Percentiles rank a stretch among this genome's conserved stretches.
phyloP scores from a whole-genome alignment of 1,140 invertebrate genomes.

The Papilio aristodemus region DNA sequence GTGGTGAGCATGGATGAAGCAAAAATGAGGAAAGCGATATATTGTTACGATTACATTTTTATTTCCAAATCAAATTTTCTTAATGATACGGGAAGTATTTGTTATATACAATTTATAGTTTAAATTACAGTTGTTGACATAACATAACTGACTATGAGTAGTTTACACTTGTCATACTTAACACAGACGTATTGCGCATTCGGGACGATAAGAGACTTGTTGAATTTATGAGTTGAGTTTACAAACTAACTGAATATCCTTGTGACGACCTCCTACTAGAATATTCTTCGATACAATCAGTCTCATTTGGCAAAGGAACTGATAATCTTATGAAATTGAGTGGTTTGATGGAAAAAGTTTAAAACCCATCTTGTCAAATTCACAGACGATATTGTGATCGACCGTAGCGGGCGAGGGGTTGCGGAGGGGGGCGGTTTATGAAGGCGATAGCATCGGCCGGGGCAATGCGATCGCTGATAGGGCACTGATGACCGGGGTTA shows the following conservation, averaged over 20 bases:
- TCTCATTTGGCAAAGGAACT: background rate
- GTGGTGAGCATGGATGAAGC: background rate
- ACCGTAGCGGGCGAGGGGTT: background rate
- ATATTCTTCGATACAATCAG: background rate
- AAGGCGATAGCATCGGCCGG: background rate
- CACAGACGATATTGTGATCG: background rate
- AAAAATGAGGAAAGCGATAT: background rate
- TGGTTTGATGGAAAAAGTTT: slow-evolving; percentile 27
- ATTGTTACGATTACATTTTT: background rate
- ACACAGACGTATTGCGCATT: no score
- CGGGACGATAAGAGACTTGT: no score
- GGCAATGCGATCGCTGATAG: slow-evolving; percentile 2
- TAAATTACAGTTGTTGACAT: background rate
- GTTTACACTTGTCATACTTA: no score
- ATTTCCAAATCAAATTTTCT: no score
- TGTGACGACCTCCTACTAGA: background rate
- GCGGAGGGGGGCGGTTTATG: background rate
- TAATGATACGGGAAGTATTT: no score
- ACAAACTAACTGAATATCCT: no score
- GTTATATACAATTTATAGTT: no score
- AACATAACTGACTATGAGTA: no score
- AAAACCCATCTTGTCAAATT: slow-evolving; percentile 22
- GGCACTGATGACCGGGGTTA: slow-evolving; percentile 21
- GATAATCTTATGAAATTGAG: slow-evolving; percentile 10
- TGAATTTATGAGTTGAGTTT: no score